Evolutionary conservation across 2,888 invertebrate genomes (phyloP).

Genomic region (Clitarchus hookeri): DNA sequence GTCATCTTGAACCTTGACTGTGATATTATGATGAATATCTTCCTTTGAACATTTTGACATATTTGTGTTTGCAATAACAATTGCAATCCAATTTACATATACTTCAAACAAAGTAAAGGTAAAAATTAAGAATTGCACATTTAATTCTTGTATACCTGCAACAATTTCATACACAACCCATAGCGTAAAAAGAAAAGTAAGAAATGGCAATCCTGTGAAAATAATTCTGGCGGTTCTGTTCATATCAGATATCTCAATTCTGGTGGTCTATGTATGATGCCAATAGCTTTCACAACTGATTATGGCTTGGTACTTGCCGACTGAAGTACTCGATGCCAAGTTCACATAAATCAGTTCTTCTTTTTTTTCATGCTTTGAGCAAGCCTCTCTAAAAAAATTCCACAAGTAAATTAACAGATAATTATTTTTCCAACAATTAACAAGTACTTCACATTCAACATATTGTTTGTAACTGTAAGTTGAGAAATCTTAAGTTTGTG

Average conservation of each 20-base stretch:
- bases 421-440: no score
- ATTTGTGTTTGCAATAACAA: not conserved
- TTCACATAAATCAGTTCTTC: not conserved
- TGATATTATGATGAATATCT: not conserved
- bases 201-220: constrained; percentile 31
- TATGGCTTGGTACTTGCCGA: not conserved
- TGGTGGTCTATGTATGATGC: not conserved
- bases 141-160: constrained; percentile 4
- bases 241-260: not conserved
- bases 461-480: no score
- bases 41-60: not conserved
- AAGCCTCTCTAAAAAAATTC: not conserved
- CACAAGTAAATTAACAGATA: no score
- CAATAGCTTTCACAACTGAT: not conserved
- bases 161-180: constrained; percentile 27
- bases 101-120: constrained; percentile 35
- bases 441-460: no score
- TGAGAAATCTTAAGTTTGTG: no score
- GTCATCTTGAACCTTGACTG: not conserved
- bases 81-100: constrained; percentile 37
- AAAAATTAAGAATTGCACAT: constrained; percentile 27
- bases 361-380: not conserved
- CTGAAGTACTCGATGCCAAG: not conserved
- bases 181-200: constrained; percentile 30
- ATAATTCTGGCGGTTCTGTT: not conserved